Percentiles rank a stretch among this genome's conserved stretches.
Evolutionary conservation across 2,797 vertebrate genomes (phyloP).

Genomic region (Gymnoscopelus braueri): DNA sequence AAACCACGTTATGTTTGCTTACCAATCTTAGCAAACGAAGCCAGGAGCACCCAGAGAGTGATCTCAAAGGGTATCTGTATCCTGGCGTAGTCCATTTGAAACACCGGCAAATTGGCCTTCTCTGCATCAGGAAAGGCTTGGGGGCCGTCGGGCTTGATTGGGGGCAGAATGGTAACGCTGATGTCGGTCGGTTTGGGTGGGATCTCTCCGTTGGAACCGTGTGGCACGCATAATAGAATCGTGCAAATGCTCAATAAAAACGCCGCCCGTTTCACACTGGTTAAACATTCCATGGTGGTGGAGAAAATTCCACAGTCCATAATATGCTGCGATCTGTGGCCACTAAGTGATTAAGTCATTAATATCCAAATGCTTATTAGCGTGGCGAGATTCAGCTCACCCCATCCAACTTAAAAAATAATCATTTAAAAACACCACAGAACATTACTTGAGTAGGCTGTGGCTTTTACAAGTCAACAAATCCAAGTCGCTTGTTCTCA

Average conservation of each 20-base stretch:
- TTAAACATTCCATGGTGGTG: conserved; percentile 47
- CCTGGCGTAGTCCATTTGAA: conserved; percentile 90
- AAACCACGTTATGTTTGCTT: conserved; percentile 61
- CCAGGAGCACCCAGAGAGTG: conserved; percentile 93
- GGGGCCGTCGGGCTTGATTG: conserved; percentile 42
- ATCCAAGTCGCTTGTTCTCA: neutral
- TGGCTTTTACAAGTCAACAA: neutral
- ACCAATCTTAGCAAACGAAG: conserved; percentile 96
- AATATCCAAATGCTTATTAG: conserved; percentile 5
- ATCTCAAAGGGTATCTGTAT: conserved; percentile 96
- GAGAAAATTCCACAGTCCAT: neutral
- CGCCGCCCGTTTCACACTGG: neutral
- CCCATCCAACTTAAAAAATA: conserved; percentile 20
- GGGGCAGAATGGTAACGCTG: conserved; percentile 55
- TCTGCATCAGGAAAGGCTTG: conserved; percentile 70
- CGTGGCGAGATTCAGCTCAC: conserved; percentile 7
- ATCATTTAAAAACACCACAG: too few relatives aligned
- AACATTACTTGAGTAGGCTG: too few relatives aligned
- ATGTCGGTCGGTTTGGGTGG: conserved; percentile 38
- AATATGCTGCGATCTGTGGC: neutral
- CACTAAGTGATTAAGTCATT: neutral
- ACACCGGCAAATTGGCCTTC: conserved; percentile 85
- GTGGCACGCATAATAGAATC: conserved; percentile 35
- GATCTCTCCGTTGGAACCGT: conserved; percentile 58
- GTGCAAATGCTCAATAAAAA: conserved; percentile 30